Evolutionary conservation across 2,797 vertebrate genomes (phyloP).

Genomic region (Anguilla marmorata): DNA sequence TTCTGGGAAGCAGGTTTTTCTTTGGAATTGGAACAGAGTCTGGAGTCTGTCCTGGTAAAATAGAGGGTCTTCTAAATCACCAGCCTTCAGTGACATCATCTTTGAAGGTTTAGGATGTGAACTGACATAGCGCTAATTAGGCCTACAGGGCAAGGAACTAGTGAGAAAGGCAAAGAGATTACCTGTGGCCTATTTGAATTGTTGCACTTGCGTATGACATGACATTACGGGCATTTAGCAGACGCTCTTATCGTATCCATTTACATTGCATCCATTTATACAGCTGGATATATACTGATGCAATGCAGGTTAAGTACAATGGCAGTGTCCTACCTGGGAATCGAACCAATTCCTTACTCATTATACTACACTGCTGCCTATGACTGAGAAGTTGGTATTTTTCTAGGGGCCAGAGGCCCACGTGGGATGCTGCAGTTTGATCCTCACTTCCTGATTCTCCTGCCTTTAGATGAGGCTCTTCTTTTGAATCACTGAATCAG

Average conservation of each 20-base stretch:
- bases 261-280: too few relatives aligned
- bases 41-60: neutral
- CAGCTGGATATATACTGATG: too few relatives aligned
- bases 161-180: neutral
- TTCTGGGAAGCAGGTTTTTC: neutral
- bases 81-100: neutral
- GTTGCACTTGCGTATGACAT: neutral
- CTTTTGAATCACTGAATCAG: neutral
- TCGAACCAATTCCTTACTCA: too few relatives aligned
- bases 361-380: too few relatives aligned
- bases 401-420: neutral
- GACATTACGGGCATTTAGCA: too few relatives aligned
- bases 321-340: too few relatives aligned
- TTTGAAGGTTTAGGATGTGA: neutral
- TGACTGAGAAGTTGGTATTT: neutral
- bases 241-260: too few relatives aligned
- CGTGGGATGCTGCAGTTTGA: neutral
- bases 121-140: neutral
- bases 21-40: neutral
- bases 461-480: neutral
- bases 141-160: neutral
- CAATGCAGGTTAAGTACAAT: too few relatives aligned
- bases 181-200: neutral
- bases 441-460: neutral
- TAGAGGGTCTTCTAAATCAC: neutral